A percentile compares a stretch with the other conserved stretches of the same genome.
These are phyloP conservation scores for Florisuga fusca DNA, from an alignment of 2,797 vertebrate species.

Conservation along the genomic window DNA sequence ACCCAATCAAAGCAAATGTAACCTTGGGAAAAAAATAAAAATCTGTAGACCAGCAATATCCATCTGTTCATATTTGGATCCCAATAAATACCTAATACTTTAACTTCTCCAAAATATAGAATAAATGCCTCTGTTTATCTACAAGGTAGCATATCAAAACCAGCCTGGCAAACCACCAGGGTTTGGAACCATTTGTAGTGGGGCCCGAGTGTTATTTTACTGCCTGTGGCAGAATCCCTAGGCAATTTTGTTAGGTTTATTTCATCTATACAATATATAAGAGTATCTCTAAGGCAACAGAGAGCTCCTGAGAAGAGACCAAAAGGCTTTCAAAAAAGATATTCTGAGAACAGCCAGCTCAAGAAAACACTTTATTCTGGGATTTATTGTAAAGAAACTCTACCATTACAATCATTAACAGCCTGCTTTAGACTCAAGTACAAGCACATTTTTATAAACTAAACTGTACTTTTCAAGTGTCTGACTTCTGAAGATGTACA, in stretches of 20 bases:
- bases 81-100: neutral
- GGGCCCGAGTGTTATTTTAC: neutral
- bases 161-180: neutral
- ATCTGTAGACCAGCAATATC: neutral
- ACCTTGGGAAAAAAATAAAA: neutral
- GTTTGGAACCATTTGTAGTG: neutral
- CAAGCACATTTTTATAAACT: neutral
- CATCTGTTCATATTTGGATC: neutral
- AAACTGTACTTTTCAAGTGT: neutral
- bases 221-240: neutral
- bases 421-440: neutral
- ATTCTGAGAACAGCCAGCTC: neutral
- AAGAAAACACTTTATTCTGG: conserved; percentile 1
- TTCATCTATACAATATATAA: conserved; percentile 32
- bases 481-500: neutral
- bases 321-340: conserved; percentile 8
- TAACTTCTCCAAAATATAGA: neutral
- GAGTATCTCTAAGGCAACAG: conserved; percentile 65
- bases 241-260: neutral
- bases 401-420: neutral
- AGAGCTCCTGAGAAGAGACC: conserved; percentile 35
- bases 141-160: neutral
- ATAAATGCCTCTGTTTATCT: neutral
- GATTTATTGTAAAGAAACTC: neutral
- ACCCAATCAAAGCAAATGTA: neutral